Conservation (phyloP, 1,140 invertebrate genomes). For the Ceratina japonica region DNA sequence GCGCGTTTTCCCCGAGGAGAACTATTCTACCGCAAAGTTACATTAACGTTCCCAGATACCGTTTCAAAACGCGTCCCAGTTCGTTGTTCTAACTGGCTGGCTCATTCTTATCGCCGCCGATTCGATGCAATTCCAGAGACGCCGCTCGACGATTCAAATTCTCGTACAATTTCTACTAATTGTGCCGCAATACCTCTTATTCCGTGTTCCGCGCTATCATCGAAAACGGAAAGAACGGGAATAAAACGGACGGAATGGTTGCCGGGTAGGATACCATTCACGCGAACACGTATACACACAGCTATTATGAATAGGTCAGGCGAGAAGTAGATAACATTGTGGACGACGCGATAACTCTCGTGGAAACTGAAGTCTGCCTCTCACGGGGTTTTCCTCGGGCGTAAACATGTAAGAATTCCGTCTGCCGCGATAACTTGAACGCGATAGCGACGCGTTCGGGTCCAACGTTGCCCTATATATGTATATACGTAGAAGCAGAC, state of each 20-base stretch:
- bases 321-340: slow-evolving; percentile 27
- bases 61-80: background rate
- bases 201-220: too few species aligned
- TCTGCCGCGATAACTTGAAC: slow-evolving; percentile 21
- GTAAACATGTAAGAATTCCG: slow-evolving; percentile 29
- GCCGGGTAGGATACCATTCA: background rate
- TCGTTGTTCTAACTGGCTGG: background rate
- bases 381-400: slow-evolving; percentile 12
- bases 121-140: background rate
- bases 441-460: slow-evolving; percentile 14
- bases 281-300: background rate
- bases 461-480: background rate
- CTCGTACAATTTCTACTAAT: background rate
- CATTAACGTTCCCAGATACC: slow-evolving; percentile 29
- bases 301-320: slow-evolving; percentile 16
- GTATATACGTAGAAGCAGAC: too few species aligned
- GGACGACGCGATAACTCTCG: slow-evolving; percentile 3
- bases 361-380: slow-evolving; percentile 40
- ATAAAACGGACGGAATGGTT: background rate
- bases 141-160: slow-evolving; percentile 1
- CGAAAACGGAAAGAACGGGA: background rate
- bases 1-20: slow-evolving; percentile 25
- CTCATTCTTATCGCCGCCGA: slow-evolving; percentile 14
- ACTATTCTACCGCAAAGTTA: background rate
- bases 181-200: background rate